Conservation (phyloP, 2,888 invertebrate species). For the Yponomeuta malinellus region DNA sequence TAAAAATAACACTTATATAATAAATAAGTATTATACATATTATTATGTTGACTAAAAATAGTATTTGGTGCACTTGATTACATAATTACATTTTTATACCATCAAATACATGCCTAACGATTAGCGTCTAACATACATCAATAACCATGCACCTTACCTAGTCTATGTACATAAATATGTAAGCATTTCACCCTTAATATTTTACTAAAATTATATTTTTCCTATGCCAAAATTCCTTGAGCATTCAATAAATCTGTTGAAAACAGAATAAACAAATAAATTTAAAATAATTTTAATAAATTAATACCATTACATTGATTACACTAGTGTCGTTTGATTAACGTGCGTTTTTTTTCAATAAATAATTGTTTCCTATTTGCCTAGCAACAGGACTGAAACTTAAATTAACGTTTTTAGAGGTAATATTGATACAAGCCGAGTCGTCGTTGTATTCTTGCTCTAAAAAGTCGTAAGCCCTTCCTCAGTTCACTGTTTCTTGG, state of each 20-base stretch:
- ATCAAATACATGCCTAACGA: constrained; percentile 18
- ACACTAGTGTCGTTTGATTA: constrained; percentile 36
- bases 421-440: constrained; percentile 29
- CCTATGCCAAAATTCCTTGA: constrained; percentile 20
- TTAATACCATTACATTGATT: constrained; percentile 19
- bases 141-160: constrained; percentile 27
- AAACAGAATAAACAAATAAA: constrained; percentile 23
- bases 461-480: constrained; percentile 54
- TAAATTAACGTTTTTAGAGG: constrained; percentile 28
- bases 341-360: constrained; percentile 21
- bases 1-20: constrained; percentile 33
- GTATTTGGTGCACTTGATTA: constrained; percentile 24
- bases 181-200: constrained; percentile 21
- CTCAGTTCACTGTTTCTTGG: constrained; percentile 47
- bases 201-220: constrained; percentile 14
- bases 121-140: constrained; percentile 24
- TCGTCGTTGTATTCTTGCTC: constrained; percentile 48
- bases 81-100: constrained; percentile 26
- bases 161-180: constrained; percentile 35
- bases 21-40: constrained; percentile 19
- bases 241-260: constrained; percentile 20
- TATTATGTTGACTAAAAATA: constrained; percentile 23
- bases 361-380: constrained; percentile 34
- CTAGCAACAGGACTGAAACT: constrained; percentile 37
- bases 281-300: constrained; percentile 21